These are phyloP conservation scores for Atta texana DNA, from an alignment of 1,140 invertebrate species.

Conservation along the genomic window DNA sequence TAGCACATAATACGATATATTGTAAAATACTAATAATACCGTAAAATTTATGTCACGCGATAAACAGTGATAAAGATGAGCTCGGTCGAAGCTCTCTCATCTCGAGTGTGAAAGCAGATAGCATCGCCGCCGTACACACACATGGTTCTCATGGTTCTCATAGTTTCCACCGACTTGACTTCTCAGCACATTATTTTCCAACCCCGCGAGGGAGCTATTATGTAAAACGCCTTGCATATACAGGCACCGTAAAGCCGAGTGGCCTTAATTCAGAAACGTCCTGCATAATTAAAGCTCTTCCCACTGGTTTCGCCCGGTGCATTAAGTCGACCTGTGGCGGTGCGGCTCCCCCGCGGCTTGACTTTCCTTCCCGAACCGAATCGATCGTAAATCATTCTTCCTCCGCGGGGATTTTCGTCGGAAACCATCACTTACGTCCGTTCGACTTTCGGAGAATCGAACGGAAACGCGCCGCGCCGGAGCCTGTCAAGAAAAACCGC, in stretches of 20 bases:
- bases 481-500: constrained; percentile 32
- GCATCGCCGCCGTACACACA: background rate
- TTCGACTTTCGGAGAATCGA: constrained; percentile 58
- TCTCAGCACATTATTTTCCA: constrained; percentile 62
- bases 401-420: constrained; percentile 63
- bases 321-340: constrained; percentile 49
- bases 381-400: constrained; percentile 62
- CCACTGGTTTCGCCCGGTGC: constrained; percentile 54
- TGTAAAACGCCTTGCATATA: constrained; percentile 68
- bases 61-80: constrained; percentile 43
- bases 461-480: constrained; percentile 43
- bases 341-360: constrained; percentile 40
- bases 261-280: constrained; percentile 69
- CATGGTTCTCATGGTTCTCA: constrained; percentile 62
- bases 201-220: constrained; percentile 64
- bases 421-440: constrained; percentile 61
- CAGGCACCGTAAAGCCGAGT: constrained; percentile 62
- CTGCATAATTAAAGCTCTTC: constrained; percentile 64
- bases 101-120: constrained; percentile 40
- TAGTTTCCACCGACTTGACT: constrained; percentile 44
- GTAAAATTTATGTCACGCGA: constrained; percentile 25
- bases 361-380: constrained; percentile 45
- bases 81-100: constrained; percentile 11
- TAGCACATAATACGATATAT: too few species aligned
- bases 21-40: background rate